Evolutionary conservation across 2,797 vertebrate species (phyloP).

Genomic region (Ctenopoma kingsleyae): DNA sequence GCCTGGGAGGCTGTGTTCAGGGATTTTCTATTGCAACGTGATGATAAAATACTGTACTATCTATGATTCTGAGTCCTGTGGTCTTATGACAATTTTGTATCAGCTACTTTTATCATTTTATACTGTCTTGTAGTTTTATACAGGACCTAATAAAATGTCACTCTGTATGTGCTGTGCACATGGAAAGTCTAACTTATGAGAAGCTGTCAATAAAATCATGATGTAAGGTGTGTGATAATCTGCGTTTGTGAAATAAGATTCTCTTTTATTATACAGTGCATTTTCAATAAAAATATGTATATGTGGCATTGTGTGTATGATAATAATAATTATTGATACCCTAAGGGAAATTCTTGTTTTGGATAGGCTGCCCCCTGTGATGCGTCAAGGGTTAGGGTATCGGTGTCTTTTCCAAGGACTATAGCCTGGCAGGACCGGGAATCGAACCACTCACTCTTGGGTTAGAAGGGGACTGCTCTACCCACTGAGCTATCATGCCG

Average conservation of each 20-base stretch:
- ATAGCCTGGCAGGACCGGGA: no score
- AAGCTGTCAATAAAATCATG: constrained; percentile 74
- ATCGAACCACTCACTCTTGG: no score
- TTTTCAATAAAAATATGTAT: constrained; percentile 9
- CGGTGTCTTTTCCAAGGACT: no score
- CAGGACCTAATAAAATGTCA: constrained; percentile 85
- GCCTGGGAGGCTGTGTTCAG: constrained; percentile 32
- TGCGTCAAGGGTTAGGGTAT: no score
- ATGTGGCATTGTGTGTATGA: neutral
- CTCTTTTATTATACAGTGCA: constrained; percentile 15
- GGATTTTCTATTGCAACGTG: constrained; percentile 25
- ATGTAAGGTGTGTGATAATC: constrained; percentile 34
- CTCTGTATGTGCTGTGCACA: constrained; percentile 96
- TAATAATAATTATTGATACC: no score
- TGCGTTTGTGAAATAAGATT: constrained; percentile 16
- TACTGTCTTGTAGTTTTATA: constrained; percentile 94
- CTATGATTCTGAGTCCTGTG: constrained; percentile 68
- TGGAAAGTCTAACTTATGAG: constrained; percentile 72
- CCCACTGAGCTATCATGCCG: no score
- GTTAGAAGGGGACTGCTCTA: no score
- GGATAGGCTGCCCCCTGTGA: no score
- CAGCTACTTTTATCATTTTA: constrained; percentile 66
- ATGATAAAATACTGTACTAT: constrained; percentile 56
- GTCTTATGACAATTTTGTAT: constrained; percentile 74
- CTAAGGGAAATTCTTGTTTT: no score